Evolutionary conservation across 2,888 invertebrate species (phyloP).

Genomic region (Glaucopsyche alexis): DNA sequence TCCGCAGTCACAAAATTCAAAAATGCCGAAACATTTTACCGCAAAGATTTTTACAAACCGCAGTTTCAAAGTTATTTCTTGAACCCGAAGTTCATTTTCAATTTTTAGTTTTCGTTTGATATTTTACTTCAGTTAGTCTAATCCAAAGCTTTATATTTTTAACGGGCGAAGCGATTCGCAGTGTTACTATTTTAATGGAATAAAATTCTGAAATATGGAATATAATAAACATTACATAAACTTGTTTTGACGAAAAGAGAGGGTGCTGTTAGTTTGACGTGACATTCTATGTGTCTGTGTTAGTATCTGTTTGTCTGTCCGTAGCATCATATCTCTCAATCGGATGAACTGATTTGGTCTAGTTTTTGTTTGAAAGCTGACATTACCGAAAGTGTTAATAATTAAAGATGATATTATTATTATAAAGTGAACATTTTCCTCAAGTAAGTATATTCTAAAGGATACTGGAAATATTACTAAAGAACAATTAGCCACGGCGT

Average conservation of each 20-base stretch:
- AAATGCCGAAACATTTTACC: conserved; percentile 12
- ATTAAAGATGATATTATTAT: too few species aligned
- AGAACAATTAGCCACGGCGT: too few species aligned
- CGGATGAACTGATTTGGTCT: too few species aligned
- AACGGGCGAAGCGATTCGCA: neutral
- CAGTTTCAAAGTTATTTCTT: conserved; percentile 21
- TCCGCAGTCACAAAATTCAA: conserved; percentile 1
- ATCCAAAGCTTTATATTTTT: neutral
- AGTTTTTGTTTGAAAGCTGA: too few species aligned
- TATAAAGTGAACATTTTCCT: too few species aligned
- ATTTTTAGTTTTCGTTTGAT: neutral
- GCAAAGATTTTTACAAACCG: conserved; percentile 14
- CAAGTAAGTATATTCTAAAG: too few species aligned
- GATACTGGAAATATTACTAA: too few species aligned
- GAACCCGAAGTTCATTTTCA: neutral
- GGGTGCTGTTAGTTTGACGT: too few species aligned
- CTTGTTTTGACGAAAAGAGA: too few species aligned
- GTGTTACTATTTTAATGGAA: neutral
- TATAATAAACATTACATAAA: neutral
- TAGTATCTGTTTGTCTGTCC: too few species aligned
- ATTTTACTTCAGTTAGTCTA: conserved; percentile 1
- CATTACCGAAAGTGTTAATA: too few species aligned
- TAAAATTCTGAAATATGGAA: neutral
- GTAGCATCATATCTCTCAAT: neutral
- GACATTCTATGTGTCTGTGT: too few species aligned